Evolutionary conservation across 1,140 invertebrate genomes (phyloP).

Genomic region (Lerema accius): DNA sequence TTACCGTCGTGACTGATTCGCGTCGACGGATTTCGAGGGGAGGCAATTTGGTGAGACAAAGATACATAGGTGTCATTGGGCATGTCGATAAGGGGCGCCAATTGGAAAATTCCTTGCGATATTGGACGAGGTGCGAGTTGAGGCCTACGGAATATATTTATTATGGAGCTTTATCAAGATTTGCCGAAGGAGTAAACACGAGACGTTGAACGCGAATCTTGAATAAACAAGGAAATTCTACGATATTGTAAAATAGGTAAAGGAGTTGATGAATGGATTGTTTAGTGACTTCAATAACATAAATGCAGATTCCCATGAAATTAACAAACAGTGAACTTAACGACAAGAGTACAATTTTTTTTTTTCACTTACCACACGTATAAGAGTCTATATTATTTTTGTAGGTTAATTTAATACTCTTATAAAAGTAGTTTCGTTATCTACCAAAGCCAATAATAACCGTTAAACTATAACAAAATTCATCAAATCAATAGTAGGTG

Average conservation of each 20-base stretch:
- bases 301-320: too few relatives aligned
- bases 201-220: slow-evolving; percentile 3
- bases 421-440: too few relatives aligned
- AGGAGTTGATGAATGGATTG: neutral
- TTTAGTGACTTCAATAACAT: too few relatives aligned
- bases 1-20: slow-evolving; percentile 67
- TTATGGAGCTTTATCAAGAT: slow-evolving; percentile 32
- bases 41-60: slow-evolving; percentile 42
- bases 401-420: too few relatives aligned
- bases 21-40: slow-evolving; percentile 53
- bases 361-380: too few relatives aligned
- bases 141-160: slow-evolving; percentile 22
- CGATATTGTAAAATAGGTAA: neutral
- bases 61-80: slow-evolving; percentile 69
- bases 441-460: too few relatives aligned
- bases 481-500: too few relatives aligned
- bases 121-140: slow-evolving; percentile 48
- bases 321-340: too few relatives aligned
- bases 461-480: too few relatives aligned
- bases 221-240: neutral
- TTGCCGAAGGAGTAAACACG: slow-evolving; percentile 20
- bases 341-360: too few relatives aligned
- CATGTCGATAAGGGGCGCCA: slow-evolving; percentile 58
- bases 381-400: too few relatives aligned
- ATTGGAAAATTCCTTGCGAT: slow-evolving; percentile 65